Evolutionary conservation across 2,113 vertebrate species (phyloP), one percentile per base, ranked within the genome.

Genomic region (Hippoglossus stenolepis): DNA sequence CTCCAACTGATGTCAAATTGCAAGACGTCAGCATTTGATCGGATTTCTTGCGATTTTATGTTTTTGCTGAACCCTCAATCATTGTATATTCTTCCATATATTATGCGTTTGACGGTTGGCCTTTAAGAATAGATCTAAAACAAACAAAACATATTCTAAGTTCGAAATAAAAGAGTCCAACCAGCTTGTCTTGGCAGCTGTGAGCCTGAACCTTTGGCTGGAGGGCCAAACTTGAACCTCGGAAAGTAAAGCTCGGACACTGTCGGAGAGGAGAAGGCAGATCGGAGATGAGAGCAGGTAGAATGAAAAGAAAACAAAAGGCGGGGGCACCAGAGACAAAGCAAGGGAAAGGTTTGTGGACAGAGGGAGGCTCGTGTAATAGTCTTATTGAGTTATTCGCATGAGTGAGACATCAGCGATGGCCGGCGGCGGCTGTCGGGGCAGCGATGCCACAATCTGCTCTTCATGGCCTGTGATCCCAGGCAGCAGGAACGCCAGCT

Each of bases 361-460:
- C 3, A 58, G 63, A 79, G 45, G 73, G 79, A 80, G 82, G 82
- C 74, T 73, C 73, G 57, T 5, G 23, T 82, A 90, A 92, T 90
- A 10, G 89, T 91, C 93, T 94, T 87, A 94, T 93, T 93, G 75
- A 93, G 89, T 94, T 91, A 93, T 90, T 94, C 80, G 79, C 79
- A 86, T 72, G 86, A 91, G 87, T 76, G 83, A 85, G 80, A 91
- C 81, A 72, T 89, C 79, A 49, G 82, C 26, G 23, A 79, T 86
- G 76, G 85, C 92, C 86, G 49, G 84, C 86, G 93, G 93, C 89
- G 45, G 67, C 84, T 60, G 75, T 82, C 45, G 0, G 73, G 56
- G 26, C 59, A 4, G 43, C 7, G 70, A 75, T 78, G 73, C 74
- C 68, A 24, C 69, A 18, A 70, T 73, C 76, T 78, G 84, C 69